phyloP scores from a whole-genome alignment of 2,888 invertebrate species.

The Morpho deidamia region DNA sequence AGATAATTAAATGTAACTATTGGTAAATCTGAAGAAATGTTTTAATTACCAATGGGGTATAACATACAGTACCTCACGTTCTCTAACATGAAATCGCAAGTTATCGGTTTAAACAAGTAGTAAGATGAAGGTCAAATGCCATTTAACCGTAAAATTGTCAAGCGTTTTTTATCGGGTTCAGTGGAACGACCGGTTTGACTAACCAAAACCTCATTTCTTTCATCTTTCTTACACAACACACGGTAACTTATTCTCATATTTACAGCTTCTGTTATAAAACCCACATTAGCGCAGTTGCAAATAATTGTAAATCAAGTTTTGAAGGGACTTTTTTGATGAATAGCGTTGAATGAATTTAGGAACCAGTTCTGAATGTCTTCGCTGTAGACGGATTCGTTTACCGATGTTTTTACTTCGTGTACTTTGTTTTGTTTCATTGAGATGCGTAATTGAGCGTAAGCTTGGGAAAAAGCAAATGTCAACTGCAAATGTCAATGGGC shows the following conservation, averaged over 20 bases:
- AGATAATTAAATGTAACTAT: no score
- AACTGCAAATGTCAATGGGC: conserved; percentile 4
- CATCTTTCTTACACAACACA: background rate
- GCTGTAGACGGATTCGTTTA: conserved; percentile 10
- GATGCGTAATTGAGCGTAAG: conserved; percentile 10
- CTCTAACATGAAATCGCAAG: background rate
- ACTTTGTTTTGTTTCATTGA: no score
- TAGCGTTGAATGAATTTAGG: conserved; percentile 25
- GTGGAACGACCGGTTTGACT: conserved; percentile 22
- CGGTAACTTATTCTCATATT: background rate
- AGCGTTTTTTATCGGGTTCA: conserved; percentile 10
- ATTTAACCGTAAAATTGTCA: conserved; percentile 12
- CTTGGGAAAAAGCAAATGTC: conserved; percentile 9
- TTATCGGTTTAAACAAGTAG: background rate
- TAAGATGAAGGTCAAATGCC: conserved; percentile 4
- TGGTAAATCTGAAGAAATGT: no score
- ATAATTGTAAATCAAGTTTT: conserved; percentile 3
- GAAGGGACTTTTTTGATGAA: conserved; percentile 11
- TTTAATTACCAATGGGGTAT: no score
- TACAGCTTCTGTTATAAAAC: background rate
- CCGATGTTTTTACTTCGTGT: conserved; percentile 4
- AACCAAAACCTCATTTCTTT: conserved; percentile 25
- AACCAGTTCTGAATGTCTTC: conserved; percentile 25
- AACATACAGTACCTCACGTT: background rate
- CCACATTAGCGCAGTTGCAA: background rate